Evolutionary conservation across 2,888 invertebrate species (phyloP).

Genomic region (Scrobipalpa costella): DNA sequence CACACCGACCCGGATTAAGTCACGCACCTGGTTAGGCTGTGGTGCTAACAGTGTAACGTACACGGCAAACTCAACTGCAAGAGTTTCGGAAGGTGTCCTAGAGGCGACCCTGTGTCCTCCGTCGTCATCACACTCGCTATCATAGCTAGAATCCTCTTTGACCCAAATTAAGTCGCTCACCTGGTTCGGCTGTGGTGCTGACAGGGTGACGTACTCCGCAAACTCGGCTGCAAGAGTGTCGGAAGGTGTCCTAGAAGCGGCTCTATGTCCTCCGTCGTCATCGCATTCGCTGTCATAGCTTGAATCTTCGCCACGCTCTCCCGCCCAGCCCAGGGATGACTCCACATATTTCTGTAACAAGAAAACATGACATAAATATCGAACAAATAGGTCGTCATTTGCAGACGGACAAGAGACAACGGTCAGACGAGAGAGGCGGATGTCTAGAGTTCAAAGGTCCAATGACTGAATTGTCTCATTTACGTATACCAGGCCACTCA

Average conservation of each 20-base stretch:
- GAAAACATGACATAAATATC: not conserved
- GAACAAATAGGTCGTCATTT: conserved; percentile 7
- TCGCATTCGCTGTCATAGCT: conserved; percentile 93
- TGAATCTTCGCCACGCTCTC: conserved; percentile 86
- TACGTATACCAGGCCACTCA: too few species aligned
- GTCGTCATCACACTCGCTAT: too few species aligned
- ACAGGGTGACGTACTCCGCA: conserved; percentile 88
- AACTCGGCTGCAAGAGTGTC: conserved; percentile 93
- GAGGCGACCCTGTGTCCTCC: conserved; percentile 3
- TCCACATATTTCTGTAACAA: conserved; percentile 87
- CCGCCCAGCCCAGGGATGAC: conserved; percentile 82
- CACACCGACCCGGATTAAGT: not conserved
- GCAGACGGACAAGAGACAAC: too few species aligned
- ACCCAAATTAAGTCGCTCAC: too few species aligned
- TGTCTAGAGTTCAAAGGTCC: too few species aligned
- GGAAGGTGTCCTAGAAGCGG: conserved; percentile 90
- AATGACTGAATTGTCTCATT: too few species aligned
- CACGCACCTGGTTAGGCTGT: not conserved
- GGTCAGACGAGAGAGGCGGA: too few species aligned
- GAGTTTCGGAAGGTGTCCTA: not conserved
- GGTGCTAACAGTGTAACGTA: too few species aligned
- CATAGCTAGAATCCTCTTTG: too few species aligned
- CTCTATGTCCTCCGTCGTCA: conserved; percentile 84
- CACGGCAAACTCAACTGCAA: too few species aligned
- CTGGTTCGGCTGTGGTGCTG: conserved; percentile 64